Conservation (phyloP, 2,113 vertebrate species). For the Anolis sagrei region DNA sequence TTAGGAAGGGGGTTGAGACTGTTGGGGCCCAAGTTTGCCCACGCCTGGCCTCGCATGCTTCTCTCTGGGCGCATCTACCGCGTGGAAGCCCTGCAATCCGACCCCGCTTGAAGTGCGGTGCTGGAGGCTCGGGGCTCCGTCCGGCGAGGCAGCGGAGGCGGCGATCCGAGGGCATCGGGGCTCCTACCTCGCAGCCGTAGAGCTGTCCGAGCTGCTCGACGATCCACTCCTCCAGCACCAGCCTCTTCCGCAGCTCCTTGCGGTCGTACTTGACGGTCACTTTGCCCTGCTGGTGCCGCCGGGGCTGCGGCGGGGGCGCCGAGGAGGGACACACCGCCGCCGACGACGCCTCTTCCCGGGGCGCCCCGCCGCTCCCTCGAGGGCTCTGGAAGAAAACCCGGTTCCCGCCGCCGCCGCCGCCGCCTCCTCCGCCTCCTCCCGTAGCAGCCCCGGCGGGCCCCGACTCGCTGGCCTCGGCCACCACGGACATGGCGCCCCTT, state of each 20-base stretch:
- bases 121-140: too few relatives aligned
- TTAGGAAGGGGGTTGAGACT: too few relatives aligned
- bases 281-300: constrained; percentile 92
- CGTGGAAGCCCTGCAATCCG: too few relatives aligned
- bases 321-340: constrained; percentile 42
- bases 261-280: constrained; percentile 98
- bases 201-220: constrained; percentile 94
- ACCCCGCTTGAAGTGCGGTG: too few relatives aligned
- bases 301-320: constrained; percentile 69
- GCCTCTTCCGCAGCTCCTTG: constrained; percentile 94
- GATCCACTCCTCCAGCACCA: constrained; percentile 96
- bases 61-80: too few relatives aligned
- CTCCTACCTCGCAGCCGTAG: constrained; percentile 91
- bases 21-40: too few relatives aligned
- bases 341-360: constrained; percentile 58
- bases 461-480: constrained; percentile 72
- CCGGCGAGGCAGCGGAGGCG: too few relatives aligned
- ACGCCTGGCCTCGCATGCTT: too few relatives aligned
- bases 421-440: constrained; percentile 57
- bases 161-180: too few relatives aligned
- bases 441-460: constrained; percentile 57
- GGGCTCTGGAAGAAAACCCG: constrained; percentile 91
- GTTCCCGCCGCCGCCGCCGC: constrained; percentile 68
- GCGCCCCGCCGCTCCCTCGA: constrained; percentile 74
- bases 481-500: constrained; percentile 71